Conservation (phyloP, 2,113 vertebrate genomes). For the Aspiorhynchus laticeps region DNA sequence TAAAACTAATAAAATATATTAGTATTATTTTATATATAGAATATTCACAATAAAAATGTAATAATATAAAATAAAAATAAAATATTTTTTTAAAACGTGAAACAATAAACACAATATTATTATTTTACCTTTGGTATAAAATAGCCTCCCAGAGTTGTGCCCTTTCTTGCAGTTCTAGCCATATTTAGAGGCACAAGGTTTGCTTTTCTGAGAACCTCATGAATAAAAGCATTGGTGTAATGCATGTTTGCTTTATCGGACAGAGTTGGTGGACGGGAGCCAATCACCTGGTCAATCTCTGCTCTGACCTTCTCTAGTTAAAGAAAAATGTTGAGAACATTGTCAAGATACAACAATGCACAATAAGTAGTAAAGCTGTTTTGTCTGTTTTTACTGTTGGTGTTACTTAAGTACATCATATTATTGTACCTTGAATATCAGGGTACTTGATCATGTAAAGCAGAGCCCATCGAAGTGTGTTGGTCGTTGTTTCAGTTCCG, state of each 20-base stretch:
- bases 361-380: neutral
- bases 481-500: constrained; percentile 85
- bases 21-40: neutral
- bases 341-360: neutral
- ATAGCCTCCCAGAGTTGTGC: constrained; percentile 64
- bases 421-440: constrained; percentile 80
- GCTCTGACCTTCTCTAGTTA: constrained; percentile 58
- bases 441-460: constrained; percentile 86
- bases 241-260: constrained; percentile 69
- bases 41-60: neutral
- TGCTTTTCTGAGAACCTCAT: constrained; percentile 74
- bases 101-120: neutral
- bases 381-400: neutral
- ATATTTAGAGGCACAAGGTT: constrained; percentile 69
- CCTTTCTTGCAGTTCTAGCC: constrained; percentile 61
- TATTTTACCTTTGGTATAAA: constrained; percentile 69
- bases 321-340: neutral
- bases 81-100: neutral
- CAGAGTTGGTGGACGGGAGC: constrained; percentile 58
- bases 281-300: constrained; percentile 63
- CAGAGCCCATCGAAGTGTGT: constrained; percentile 85
- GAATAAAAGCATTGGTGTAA: constrained; percentile 76
- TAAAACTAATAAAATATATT: neutral
- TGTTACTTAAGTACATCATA: neutral
- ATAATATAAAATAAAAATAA: neutral